A percentile compares a stretch with the other conserved stretches of the same genome.
These are phyloP conservation scores for Aldrovandia affinis DNA, from an alignment of 2,797 vertebrate genomes.

Conservation along the genomic window DNA sequence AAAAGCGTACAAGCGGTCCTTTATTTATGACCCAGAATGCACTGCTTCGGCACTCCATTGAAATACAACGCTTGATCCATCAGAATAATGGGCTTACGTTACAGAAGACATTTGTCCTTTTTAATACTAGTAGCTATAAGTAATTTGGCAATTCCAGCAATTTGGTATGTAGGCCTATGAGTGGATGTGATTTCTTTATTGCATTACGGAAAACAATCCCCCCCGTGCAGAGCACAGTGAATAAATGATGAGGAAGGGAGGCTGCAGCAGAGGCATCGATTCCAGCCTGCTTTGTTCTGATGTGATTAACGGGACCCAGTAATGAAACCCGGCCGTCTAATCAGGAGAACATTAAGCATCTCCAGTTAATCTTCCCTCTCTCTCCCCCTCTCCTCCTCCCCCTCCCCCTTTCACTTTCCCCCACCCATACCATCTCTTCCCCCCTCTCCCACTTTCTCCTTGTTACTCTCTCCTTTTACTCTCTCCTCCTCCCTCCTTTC, in stretches of 20 bases:
- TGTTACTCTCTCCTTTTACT: not conserved
- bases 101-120: not conserved
- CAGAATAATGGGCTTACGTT: conserved; percentile 19
- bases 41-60: not conserved
- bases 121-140: conserved; percentile 15
- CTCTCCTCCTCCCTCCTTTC: not conserved
- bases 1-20: not conserved
- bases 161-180: conserved; percentile 1
- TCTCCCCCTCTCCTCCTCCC: conserved; percentile 37
- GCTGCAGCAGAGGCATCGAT: conserved; percentile 19
- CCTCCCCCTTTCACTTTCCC: not conserved
- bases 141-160: conserved; percentile 28
- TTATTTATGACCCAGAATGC: conserved; percentile 26
- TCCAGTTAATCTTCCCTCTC: conserved; percentile 80
- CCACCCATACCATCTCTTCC: not conserved
- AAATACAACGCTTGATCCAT: not conserved
- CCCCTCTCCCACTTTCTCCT: too few relatives aligned
- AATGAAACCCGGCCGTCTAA: conserved; percentile 82
- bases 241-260: conserved; percentile 13
- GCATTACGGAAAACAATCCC: conserved; percentile 30
- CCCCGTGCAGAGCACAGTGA: not conserved
- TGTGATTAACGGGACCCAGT: conserved; percentile 79
- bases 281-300: conserved; percentile 50
- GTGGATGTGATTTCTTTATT: conserved; percentile 30
- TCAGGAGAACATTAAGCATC: conserved; percentile 80